Conservation (phyloP, 53 echinoderm and acorn worm genomes). For the Paracentrotus lividus region DNA sequence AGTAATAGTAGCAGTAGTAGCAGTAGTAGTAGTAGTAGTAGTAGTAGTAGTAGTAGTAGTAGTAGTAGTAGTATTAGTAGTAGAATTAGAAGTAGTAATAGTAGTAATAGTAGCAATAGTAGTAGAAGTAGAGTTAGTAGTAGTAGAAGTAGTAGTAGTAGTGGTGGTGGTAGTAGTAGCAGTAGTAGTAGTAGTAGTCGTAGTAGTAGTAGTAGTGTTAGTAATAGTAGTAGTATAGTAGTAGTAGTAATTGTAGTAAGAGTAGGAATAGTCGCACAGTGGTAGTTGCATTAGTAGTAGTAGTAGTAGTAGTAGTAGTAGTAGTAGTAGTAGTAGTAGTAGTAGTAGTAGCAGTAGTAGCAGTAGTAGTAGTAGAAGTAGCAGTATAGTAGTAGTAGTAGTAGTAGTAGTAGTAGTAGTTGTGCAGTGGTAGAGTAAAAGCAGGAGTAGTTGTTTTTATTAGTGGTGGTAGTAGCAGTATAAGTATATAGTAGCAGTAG, state of each 20-base stretch:
- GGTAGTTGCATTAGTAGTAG: conserved; percentile 1
- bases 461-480: no score
- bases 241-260: not conserved
- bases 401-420: not conserved
- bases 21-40: conserved; percentile 24
- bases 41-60: conserved; percentile 35
- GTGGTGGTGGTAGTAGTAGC: not conserved
- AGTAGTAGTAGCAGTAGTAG: not conserved
- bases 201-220: conserved; percentile 43
- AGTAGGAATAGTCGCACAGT: not conserved
- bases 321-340: conserved; percentile 28
- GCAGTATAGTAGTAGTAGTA: not conserved
- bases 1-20: not conserved
- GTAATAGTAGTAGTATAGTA: not conserved
- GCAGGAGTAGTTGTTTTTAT: no score
- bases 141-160: not conserved
- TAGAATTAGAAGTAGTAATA: conserved; percentile 15
- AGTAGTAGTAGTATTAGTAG: conserved; percentile 19
- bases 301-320: not conserved
- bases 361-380: not conserved
- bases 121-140: not conserved
- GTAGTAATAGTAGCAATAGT: not conserved
- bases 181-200: not conserved
- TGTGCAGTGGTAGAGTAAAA: not conserved
- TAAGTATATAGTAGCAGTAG: not conserved